Evolutionary conservation across 2,113 vertebrate species (phyloP).

Genomic region (Eretmodus cyanostictus): DNA sequence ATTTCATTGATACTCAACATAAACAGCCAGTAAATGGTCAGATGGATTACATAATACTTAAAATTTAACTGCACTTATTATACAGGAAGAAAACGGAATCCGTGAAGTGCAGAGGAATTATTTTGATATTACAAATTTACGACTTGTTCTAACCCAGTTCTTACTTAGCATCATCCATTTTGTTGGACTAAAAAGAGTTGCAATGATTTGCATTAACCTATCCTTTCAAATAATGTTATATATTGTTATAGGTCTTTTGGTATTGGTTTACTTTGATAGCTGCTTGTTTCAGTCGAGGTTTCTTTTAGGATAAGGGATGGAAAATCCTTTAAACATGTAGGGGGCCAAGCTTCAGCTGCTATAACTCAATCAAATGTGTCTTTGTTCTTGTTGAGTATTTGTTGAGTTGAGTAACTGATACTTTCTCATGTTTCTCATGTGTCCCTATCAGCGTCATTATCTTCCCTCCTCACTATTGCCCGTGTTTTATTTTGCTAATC

Average conservation of each 20-base stretch:
- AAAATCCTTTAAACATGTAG: background rate
- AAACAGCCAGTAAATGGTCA: background rate
- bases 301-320: background rate
- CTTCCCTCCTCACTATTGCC: background rate
- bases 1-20: background rate
- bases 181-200: background rate
- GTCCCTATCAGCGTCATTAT: background rate
- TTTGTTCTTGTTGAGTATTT: background rate
- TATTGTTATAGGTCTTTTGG: background rate
- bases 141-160: background rate
- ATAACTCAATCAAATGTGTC: background rate
- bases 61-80: background rate
- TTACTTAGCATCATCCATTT: background rate
- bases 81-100: background rate
- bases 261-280: background rate
- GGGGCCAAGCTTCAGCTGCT: background rate
- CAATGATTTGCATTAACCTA: background rate
- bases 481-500: background rate
- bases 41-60: background rate
- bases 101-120: background rate
- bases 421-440: background rate
- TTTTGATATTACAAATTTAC: background rate
- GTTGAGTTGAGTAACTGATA: background rate
- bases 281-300: background rate
- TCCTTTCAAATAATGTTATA: background rate